Percentiles rank a stretch among this genome's conserved stretches.
Conservation (phyloP, 2,113 vertebrate species). For the Leucosticte australis region DNA sequence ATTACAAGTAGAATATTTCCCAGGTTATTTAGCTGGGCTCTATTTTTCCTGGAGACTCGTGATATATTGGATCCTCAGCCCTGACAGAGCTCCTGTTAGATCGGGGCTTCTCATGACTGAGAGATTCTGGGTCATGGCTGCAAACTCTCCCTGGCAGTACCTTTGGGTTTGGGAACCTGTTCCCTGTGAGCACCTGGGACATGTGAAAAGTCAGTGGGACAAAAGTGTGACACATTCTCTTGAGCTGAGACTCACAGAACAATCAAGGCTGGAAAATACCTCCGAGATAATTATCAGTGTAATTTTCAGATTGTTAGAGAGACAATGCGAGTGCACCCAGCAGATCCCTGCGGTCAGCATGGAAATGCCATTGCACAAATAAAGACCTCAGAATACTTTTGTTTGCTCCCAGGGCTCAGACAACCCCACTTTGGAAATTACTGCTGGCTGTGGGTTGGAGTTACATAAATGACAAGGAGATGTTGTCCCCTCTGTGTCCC, state of each 20-base stretch:
- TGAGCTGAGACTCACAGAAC: not conserved
- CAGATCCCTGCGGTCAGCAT: not conserved
- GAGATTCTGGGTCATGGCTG: not conserved
- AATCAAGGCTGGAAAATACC: not conserved
- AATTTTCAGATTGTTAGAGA: not conserved
- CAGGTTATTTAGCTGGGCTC: constrained; percentile 41
- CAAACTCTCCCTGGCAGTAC: not conserved
- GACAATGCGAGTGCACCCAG: not conserved
- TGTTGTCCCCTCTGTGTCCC: not conserved
- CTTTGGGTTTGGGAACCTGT: not conserved
- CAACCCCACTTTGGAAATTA: not conserved
- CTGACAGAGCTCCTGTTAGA: not conserved
- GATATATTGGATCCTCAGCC: not conserved
- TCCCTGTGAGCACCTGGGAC: rapidly evolving
- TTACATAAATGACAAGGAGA: not conserved
- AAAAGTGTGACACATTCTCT: not conserved
- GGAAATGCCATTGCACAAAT: constrained; percentile 39
- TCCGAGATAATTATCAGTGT: not conserved
- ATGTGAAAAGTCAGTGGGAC: not conserved
- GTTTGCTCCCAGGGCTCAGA: not conserved
- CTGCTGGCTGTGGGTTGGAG: not conserved
- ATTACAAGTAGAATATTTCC: constrained; percentile 27
- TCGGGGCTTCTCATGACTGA: not conserved
- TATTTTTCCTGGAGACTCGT: not conserved
- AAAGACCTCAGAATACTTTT: not conserved